phyloP scores from a whole-genome alignment of 30 jellyfish, hydroid and myxozoan species.

The Morbakka virulenta region DNA sequence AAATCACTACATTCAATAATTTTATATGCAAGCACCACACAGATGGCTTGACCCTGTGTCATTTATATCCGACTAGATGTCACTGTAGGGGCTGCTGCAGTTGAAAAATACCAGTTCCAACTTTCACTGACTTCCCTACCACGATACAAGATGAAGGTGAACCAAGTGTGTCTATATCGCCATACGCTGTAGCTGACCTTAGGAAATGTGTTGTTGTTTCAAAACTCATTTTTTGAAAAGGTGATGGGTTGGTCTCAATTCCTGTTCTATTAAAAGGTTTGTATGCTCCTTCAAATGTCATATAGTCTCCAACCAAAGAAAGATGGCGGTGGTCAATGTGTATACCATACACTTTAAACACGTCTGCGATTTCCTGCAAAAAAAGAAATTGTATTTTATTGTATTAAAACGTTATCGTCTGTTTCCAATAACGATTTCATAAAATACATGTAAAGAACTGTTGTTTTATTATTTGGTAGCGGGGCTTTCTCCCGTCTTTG shows the following conservation, averaged over 20 bases:
- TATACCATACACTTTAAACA: constrained; percentile 93
- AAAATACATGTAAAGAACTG: too few species aligned
- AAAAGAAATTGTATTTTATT: too few species aligned
- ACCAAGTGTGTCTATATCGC: constrained; percentile 89
- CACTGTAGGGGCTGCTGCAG: constrained; percentile 65
- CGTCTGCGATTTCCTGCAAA: constrained; percentile 81
- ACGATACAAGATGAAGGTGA: constrained; percentile 98
- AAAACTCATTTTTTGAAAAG: constrained; percentile 97
- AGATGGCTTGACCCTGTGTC: too few species aligned
- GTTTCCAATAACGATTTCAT: too few species aligned
- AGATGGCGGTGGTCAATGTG: constrained; percentile 94
- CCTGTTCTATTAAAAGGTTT: constrained; percentile 92
- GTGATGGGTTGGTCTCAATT: constrained; percentile 85
- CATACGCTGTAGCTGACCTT: constrained; percentile 88
- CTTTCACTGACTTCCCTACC: constrained; percentile 83
- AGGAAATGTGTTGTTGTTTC: constrained; percentile 88
- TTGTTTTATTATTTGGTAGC: too few species aligned
- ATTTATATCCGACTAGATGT: too few species aligned
- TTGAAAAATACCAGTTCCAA: constrained; percentile 93
- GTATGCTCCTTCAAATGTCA: constrained; percentile 97
- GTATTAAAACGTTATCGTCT: neutral
- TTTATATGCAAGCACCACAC: too few species aligned
- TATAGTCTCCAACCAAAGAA: constrained; percentile 92
- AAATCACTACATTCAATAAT: too few species aligned
- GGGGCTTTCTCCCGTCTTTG: too few species aligned